A percentile compares a stretch with the other conserved stretches of the same genome.
phyloP scores from a whole-genome alignment of 2,113 vertebrate genomes.

The Cacatua alba region DNA sequence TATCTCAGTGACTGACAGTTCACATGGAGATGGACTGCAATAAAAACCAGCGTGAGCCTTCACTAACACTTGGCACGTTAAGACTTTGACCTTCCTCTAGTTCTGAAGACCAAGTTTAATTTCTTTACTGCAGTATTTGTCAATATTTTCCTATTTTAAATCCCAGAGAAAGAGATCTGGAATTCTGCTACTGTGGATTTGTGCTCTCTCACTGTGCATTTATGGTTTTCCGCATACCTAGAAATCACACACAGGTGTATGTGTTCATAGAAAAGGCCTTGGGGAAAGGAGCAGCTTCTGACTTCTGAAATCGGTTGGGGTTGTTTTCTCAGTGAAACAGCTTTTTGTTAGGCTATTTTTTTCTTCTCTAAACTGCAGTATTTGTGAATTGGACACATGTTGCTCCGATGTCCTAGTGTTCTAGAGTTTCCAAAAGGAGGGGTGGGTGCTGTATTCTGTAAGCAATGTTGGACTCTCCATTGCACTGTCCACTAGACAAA shows the following conservation, averaged over 20 bases:
- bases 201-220: neutral
- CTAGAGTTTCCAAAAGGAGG: neutral
- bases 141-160: neutral
- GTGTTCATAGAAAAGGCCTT: neutral
- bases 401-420: neutral
- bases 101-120: neutral
- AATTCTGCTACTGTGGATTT: neutral
- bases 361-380: neutral
- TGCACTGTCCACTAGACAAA: neutral
- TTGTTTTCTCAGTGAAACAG: neutral
- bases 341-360: neutral
- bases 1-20: neutral
- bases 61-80: neutral
- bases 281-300: neutral
- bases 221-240: neutral
- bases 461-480: neutral
- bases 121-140: neutral
- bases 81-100: neutral
- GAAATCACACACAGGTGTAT: neutral
- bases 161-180: neutral
- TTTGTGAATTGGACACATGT: neutral
- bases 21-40: neutral
- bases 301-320: neutral
- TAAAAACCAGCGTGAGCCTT: neutral
- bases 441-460: neutral